A percentile compares a stretch with the other conserved stretches of the same genome.
phyloP scores from a whole-genome alignment of 2,888 invertebrate species.

The Drosophila pseudotalamancana region DNA sequence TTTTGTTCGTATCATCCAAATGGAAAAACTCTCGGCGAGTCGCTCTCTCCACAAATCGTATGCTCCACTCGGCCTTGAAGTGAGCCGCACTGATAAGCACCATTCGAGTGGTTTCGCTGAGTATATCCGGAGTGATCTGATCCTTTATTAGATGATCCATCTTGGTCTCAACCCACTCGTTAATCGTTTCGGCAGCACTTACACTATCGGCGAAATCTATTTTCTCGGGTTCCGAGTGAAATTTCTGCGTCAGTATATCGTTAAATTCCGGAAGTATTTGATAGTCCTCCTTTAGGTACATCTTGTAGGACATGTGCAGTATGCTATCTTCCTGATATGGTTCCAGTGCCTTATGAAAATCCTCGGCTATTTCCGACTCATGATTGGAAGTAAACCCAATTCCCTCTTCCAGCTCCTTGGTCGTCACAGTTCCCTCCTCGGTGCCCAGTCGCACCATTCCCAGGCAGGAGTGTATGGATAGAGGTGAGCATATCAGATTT shows the following conservation, averaged over 20 bases:
- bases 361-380: constrained; percentile 16
- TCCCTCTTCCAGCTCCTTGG: constrained; percentile 32
- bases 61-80: constrained; percentile 91
- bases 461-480: constrained; percentile 30
- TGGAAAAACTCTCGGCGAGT: constrained; percentile 14
- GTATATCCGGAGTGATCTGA: constrained; percentile 86
- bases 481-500: constrained; percentile 49
- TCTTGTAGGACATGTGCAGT: constrained; percentile 88
- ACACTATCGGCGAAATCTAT: constrained; percentile 86
- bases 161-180: constrained; percentile 90
- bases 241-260: constrained; percentile 86
- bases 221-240: constrained; percentile 87
- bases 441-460: constrained; percentile 48
- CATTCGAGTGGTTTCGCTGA: constrained; percentile 86
- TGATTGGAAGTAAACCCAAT: constrained; percentile 6
- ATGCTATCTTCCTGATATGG: constrained; percentile 39
- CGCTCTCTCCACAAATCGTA: constrained; percentile 86
- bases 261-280: constrained; percentile 86
- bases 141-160: constrained; percentile 92
- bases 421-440: constrained; percentile 11
- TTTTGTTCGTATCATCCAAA: neutral
- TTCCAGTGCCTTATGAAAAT: constrained; percentile 13
- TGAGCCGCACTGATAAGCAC: constrained; percentile 93
- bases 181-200: constrained; percentile 87
- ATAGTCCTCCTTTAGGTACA: constrained; percentile 87